These are phyloP conservation scores for Cheilosia variabilis DNA, from an alignment of 2,888 invertebrate genomes.

Conservation along the genomic window DNA sequence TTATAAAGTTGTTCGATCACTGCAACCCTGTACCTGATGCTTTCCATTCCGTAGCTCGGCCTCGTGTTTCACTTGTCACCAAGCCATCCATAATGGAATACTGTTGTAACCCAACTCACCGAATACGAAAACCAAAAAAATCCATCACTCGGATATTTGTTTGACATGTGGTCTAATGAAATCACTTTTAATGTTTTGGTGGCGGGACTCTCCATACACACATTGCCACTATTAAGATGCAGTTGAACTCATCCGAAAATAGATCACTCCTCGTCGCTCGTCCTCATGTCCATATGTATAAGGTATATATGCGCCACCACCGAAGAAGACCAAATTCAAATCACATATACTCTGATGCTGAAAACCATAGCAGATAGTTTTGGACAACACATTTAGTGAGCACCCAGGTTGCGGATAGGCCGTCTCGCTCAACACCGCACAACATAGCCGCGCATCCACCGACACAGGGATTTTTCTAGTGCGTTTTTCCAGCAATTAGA, in stretches of 20 bases:
- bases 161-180: conserved; percentile 61
- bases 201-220: conserved; percentile 40
- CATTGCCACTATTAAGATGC: conserved; percentile 49
- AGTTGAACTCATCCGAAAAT: conserved; percentile 45
- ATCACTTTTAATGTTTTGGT: conserved; percentile 56
- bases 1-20: too few relatives aligned
- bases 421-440: conserved; percentile 44
- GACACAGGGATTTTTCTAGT: conserved; percentile 37
- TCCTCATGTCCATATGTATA: conserved; percentile 3
- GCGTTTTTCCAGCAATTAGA: conserved; percentile 62
- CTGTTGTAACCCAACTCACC: conserved; percentile 30
- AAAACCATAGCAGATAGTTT: conserved; percentile 39
- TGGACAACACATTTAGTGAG: conserved; percentile 70
- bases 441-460: conserved; percentile 1
- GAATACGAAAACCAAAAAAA: conserved; percentile 9
- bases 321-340: conserved; percentile 29
- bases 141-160: conserved; percentile 39
- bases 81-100: background rate
- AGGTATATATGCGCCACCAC: conserved; percentile 10
- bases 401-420: conserved; percentile 68
- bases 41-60: background rate
- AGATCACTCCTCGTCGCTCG: conserved; percentile 6
- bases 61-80: conserved; percentile 13
- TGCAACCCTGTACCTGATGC: too few relatives aligned
- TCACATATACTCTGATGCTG: conserved; percentile 18